Base-by-base conservation (phyloP, 2,888 invertebrate genomes). In the Pyrgus malvae region DNA sequence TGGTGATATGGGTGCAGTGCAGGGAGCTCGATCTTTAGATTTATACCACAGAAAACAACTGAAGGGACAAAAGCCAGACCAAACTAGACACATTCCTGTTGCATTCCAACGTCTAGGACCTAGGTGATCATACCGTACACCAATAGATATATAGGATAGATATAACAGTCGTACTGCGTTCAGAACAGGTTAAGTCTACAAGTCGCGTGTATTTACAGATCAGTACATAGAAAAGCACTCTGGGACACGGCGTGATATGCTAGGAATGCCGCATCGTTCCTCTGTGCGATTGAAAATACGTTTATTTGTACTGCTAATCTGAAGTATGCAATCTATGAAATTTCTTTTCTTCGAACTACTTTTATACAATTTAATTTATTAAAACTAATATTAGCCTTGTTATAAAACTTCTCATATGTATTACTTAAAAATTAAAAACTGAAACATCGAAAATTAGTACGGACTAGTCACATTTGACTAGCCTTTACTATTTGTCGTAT, bases 151-250 rank as follows among this genome's bases (percentile, higher is more conserved):
- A 35, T 16, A 37, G 37, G n/a, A 37, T 37, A 37, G 37, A 37
- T 37, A 16, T 35, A 37, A 37, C 57, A 62, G 58, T 50, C n/a
- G 19, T 14, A 25, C 56, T 57, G 51, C 48, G 37, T 50, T 44
- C 33, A 63, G 62, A 69, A 72, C 72, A 64, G 70, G 72, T 77
- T 66, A 62, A 49, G 60, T 62, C 54, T 57, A 48, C 33, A 27
- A 42, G 42, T 42, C 45, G 44, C 49, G 46, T 46, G 38, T 55
- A 56, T 55, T 64, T 62, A 66, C 67, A 69, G 64, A 37, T 19
- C 61, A 68, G 64, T 67, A 80, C 76, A 76, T 64, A 74, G 76
- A 75, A 77, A 78, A 70, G 74, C 68, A 76, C 73, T 77, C 60
- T 62, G 64, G 69, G 70, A 74, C 73, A 71, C 71, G 51, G 62